Evolutionary conservation across 1,140 invertebrate genomes (phyloP).

Genomic region (Hirudo medicinalis): DNA sequence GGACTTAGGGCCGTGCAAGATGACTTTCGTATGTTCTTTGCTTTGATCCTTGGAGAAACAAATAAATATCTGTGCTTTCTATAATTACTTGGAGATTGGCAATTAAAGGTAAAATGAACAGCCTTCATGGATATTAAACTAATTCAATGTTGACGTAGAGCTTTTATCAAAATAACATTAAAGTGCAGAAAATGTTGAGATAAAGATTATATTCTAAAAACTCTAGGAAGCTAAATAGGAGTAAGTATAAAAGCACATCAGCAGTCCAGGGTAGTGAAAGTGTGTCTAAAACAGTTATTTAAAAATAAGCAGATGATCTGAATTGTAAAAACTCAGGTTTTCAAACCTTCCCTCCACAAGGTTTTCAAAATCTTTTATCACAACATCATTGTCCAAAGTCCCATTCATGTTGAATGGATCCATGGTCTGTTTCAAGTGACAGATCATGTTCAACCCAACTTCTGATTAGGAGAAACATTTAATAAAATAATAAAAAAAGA

Average conservation of each 20-base stretch:
- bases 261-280: neutral
- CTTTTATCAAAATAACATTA: no score
- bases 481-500: neutral
- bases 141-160: neutral
- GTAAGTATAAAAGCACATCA: neutral
- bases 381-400: neutral
- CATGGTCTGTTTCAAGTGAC: conserved; percentile 9
- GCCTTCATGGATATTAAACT: neutral
- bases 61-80: neutral
- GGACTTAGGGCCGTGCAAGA: neutral
- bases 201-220: neutral
- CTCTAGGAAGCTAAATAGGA: neutral
- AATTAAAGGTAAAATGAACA: neutral
- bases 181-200: no score
- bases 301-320: neutral
- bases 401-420: conserved; percentile 6
- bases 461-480: neutral
- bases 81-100: neutral
- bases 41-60: neutral
- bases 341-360: no score
- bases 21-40: neutral
- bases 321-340: neutral
- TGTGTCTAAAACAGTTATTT: neutral
- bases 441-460: conserved; percentile 9
- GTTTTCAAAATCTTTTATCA: no score